These are phyloP conservation scores for Perca schrenkii DNA, from an alignment of 2,113 vertebrate species.

Conservation along the genomic window DNA sequence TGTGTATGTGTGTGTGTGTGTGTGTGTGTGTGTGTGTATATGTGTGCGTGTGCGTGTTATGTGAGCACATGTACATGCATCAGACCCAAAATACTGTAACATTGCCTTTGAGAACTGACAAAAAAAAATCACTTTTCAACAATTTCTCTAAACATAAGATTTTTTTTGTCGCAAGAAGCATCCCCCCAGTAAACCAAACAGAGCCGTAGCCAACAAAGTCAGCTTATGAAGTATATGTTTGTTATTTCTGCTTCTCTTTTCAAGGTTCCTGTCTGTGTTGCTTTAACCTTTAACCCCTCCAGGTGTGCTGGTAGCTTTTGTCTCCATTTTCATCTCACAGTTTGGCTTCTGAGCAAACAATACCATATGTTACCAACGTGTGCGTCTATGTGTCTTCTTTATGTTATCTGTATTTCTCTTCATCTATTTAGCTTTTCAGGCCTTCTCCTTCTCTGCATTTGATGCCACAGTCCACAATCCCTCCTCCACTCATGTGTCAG, in stretches of 20 bases:
- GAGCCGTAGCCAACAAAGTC: slow-evolving; percentile 21
- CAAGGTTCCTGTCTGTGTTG: slow-evolving; percentile 25
- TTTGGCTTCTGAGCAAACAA: slow-evolving; percentile 1
- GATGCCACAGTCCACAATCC: not conserved
- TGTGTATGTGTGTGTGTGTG: too few species aligned
- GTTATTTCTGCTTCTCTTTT: slow-evolving; percentile 34
- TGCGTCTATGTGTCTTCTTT: slow-evolving; percentile 8
- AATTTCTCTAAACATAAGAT: not conserved
- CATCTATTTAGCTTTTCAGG: slow-evolving; percentile 14
- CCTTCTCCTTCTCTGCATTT: slow-evolving; percentile 20
- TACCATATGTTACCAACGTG: slow-evolving; percentile 13
- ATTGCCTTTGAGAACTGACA: slow-evolving; percentile 23
- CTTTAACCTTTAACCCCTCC: slow-evolving; percentile 39
- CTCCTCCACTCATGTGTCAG: not conserved
- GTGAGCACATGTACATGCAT: slow-evolving; percentile 23
- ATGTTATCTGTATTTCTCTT: slow-evolving; percentile 19
- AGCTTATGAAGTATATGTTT: not conserved
- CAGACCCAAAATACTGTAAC: not conserved
- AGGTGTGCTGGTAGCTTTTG: slow-evolving; percentile 17
- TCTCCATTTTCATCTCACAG: slow-evolving; percentile 20
- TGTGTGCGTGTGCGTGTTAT: too few species aligned
- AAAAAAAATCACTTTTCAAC: not conserved
- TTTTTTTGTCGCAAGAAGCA: not conserved
- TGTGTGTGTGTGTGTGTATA: too few species aligned
- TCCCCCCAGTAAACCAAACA: not conserved